Base-by-base conservation (phyloP, 2,888 invertebrate species). In the Eudemis profundana region DNA sequence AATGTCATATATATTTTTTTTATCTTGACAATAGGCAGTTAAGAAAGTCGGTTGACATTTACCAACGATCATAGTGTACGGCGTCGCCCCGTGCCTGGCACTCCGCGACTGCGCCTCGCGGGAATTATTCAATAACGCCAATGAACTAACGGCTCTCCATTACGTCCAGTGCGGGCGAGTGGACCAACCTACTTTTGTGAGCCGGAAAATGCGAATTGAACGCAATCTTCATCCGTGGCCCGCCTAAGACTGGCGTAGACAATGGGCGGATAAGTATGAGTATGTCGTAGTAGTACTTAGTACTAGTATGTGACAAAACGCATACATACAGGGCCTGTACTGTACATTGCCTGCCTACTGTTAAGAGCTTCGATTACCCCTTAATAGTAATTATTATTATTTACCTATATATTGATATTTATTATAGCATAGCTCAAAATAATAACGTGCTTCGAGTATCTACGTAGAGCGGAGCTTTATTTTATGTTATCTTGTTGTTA, bases 131-230 rank as follows among this genome's bases (percentile, higher is more conserved):
- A 91, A 92, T 92, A 89, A 90, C 84, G 81, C 81, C 88, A 89
- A 89, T 87, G 86, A 83, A 86, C 83, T 87, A 88, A 89, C 89
- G 89, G 88, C 87, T 88, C 90, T 85, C 89, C 81, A 87, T 88
- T 86, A 83, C 83, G 81, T 83, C 84, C 84, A 86, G 81, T 79
- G 79, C 84, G 84, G 83, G 78, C 72, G 80, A 81, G 81, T 82
- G 81, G 82, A 82, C 79, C 88, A 89, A 87, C 89, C 89, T 89
- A 90, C 84, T 87, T 90, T 86, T 84, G 78, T 83, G 85, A 83
- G 88, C 90, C 90, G 91, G 91, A 90, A 88, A 89, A 89, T 89
- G 84, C 85, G 87, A 91, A 91, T 91, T 91, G 89, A 89, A 87
- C 82, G 83, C 86, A 90, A 91, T 90, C 89, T 89, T 87, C 81